Conservation (phyloP, 2,797 vertebrate species). For the Perodicticus potto region DNA sequence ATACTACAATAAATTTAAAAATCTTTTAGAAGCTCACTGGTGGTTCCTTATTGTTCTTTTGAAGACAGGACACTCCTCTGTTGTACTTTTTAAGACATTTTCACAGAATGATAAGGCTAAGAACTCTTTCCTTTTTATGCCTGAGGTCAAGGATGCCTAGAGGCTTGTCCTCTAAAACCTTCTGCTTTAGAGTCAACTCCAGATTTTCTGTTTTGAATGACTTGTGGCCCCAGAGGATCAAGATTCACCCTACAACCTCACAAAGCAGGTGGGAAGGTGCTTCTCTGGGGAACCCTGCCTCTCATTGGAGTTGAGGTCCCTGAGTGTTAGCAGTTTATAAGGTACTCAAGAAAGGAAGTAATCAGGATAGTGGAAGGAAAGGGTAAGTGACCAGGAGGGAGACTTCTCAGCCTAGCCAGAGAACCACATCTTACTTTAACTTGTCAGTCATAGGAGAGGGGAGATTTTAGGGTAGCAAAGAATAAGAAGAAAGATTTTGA, state of each 20-base stretch:
- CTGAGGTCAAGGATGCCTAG: neutral
- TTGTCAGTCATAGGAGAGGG: neutral
- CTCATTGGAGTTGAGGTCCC: neutral
- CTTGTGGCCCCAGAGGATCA: neutral
- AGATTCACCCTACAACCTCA: neutral
- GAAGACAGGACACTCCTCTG: neutral
- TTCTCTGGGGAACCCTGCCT: neutral
- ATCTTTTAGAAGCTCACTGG: neutral
- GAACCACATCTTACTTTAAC: neutral
- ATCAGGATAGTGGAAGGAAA: neutral
- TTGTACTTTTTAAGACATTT: slow-evolving; percentile 8
- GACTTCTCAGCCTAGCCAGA: neutral
- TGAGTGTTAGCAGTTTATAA: neutral
- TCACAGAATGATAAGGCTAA: neutral
- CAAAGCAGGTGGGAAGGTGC: neutral
- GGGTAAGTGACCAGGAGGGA: neutral
- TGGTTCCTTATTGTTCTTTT: neutral
- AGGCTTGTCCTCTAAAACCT: neutral
- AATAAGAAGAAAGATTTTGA: neutral
- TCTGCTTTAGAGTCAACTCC: neutral
- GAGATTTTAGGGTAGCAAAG: neutral
- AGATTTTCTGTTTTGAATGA: neutral
- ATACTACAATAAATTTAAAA: neutral
- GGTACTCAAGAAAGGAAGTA: neutral
- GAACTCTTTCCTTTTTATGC: neutral